Evolutionary conservation across 1,140 invertebrate genomes (phyloP).

Genomic region (Panagrolaimus sp.): DNA sequence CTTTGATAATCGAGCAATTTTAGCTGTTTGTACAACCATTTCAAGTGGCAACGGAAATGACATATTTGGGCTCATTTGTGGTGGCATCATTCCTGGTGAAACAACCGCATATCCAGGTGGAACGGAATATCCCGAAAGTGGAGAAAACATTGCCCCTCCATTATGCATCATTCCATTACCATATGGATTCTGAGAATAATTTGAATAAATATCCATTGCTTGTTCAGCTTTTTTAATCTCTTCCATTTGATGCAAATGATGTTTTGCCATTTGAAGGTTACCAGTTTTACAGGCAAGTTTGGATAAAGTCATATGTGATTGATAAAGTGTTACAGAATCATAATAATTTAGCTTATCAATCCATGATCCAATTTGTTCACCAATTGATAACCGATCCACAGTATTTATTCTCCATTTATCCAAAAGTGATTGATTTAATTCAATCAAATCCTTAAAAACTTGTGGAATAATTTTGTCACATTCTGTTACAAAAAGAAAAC

Average conservation of each 20-base stretch:
- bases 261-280: background rate
- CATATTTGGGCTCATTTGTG: too few species aligned
- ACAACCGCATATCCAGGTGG: constrained; percentile 1
- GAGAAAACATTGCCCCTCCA: too few species aligned
- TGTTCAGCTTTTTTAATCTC: background rate
- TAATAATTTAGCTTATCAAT: background rate
- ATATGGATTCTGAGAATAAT: too few species aligned
- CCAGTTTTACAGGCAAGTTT: background rate
- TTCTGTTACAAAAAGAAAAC: too few species aligned
- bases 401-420: background rate
- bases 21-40: background rate
- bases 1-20: background rate
- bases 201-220: background rate
- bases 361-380: constrained; percentile 2
- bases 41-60: background rate
- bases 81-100: background rate
- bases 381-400: background rate
- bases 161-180: too few species aligned
- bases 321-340: background rate
- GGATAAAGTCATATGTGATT: background rate
- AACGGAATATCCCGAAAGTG: too few species aligned
- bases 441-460: too few species aligned
- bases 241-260: background rate
- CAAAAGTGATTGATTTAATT: background rate
- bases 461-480: too few species aligned